Base-by-base conservation (phyloP, 2,888 invertebrate species). In the Embidobia sp. region DNA sequence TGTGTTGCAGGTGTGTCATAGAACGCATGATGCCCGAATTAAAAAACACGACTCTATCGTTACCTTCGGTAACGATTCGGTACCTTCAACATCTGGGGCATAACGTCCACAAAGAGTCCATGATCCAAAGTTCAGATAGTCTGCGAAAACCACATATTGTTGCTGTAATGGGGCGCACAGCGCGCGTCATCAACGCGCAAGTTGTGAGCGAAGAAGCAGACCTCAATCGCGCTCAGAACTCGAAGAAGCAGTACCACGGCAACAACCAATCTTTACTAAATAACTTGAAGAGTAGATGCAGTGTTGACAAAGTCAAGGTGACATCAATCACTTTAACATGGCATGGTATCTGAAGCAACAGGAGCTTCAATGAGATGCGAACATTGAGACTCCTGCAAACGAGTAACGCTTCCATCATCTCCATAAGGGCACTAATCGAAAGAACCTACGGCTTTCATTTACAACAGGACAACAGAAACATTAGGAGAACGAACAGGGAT, bases 21-120 rank as follows among this genome's bases (percentile, higher is more conserved):
- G 86, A 29, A 87, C 87, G 0, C 86, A 88, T 64, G 85, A 83
- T 78, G 86, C 83, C 3, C 74, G 85, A 4, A 81, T 87, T 2
- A 29, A 78, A 22, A 80, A 88, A 6, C 88, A 89, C 31, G 77
- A 87, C 8, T 84, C 81, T 1, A 66, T 84, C 2, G 72, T 70
- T 6, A n/a, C 18, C 8, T 18, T 18, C n/a, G 1, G 1, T n/a
- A n/a, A n/a, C n/a, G 18, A n/a, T 13, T 1, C 18, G 18, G 0
- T n/a, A 19, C 13, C n/a, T 42, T 4, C 8, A 8, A 4, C 40
- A n/a, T 2, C 8, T 8, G 18, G 84, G 83, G 1, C 86, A 83
- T 82, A 13, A n/a, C 0, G 84, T 86, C 2, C 76, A 75, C 5
- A 8, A 55, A 46, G 86, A 88, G 67, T 82, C 83, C 0, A 49